Evolutionary conservation across 2,888 invertebrate species (phyloP).

Genomic region (Calephelis perditalis): DNA sequence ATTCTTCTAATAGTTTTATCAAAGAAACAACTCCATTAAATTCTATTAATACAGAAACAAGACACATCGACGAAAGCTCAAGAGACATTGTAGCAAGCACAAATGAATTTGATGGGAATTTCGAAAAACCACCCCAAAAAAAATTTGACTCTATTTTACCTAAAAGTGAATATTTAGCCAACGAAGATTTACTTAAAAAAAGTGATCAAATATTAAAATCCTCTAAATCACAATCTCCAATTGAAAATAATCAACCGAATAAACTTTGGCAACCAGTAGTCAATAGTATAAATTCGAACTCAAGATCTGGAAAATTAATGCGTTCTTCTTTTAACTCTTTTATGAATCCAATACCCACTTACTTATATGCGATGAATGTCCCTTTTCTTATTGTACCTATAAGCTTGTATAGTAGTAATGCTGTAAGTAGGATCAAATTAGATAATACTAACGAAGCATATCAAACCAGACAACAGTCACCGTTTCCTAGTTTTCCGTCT

Average conservation of each 20-base stretch:
- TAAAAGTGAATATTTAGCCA: slow-evolving; percentile 45
- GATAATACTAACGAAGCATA: slow-evolving; percentile 36
- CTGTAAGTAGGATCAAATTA: slow-evolving; percentile 34
- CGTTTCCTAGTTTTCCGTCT: slow-evolving; percentile 27
- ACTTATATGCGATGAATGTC: slow-evolving; percentile 50
- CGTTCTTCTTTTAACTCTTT: slow-evolving; percentile 23
- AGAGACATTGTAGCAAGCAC: slow-evolving; percentile 76
- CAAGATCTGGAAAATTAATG: slow-evolving; percentile 34
- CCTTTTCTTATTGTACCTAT: slow-evolving; percentile 53
- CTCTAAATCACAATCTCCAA: slow-evolving; percentile 38
- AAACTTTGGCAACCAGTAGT: slow-evolving; percentile 33
- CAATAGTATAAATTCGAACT: slow-evolving; percentile 28
- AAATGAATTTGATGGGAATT: slow-evolving; percentile 67
- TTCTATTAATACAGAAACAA: slow-evolving; percentile 35
- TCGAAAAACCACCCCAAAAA: slow-evolving; percentile 51
- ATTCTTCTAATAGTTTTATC: slow-evolving; percentile 22
- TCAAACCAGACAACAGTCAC: slow-evolving; percentile 47
- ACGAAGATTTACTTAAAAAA: slow-evolving; percentile 55
- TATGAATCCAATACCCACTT: slow-evolving; percentile 25
- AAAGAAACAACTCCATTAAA: slow-evolving; percentile 45
- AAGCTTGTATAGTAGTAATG: slow-evolving; percentile 25
- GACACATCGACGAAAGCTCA: slow-evolving; percentile 39
- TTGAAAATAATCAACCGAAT: slow-evolving; percentile 37
- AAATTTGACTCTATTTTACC: slow-evolving; percentile 46
- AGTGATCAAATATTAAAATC: slow-evolving; percentile 57